A percentile compares a stretch with the other conserved stretches of the same genome.
These are phyloP conservation scores for Augochlorella aurata DNA, from an alignment of 2,888 invertebrate species.

Conservation along the genomic window DNA sequence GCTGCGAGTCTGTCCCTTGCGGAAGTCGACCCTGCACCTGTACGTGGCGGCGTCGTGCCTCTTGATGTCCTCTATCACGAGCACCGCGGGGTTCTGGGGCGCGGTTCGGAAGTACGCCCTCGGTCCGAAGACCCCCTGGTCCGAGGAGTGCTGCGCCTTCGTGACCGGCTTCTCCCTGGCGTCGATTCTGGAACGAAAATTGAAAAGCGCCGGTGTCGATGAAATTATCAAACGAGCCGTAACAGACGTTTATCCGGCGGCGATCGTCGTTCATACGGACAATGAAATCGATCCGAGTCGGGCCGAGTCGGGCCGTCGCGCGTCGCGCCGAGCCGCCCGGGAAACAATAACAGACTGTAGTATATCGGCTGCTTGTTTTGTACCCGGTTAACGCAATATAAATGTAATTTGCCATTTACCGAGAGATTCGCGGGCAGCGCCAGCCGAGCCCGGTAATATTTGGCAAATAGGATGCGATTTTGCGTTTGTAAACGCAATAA, in stretches of 20 bases:
- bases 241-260: conserved; percentile 5
- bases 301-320: too few species aligned
- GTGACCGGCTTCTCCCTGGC: conserved; percentile 91
- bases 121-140: conserved; percentile 92
- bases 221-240: background rate
- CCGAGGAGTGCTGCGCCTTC: conserved; percentile 92
- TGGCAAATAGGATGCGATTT: conserved; percentile 20
- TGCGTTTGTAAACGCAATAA: conserved; percentile 22
- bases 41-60: conserved; percentile 94
- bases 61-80: conserved; percentile 92
- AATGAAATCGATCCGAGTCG: conserved; percentile 4
- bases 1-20: conserved; percentile 94
- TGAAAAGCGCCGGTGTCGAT: conserved; percentile 2
- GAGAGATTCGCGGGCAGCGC: background rate
- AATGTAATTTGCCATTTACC: conserved; percentile 44
- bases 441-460: background rate
- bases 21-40: conserved; percentile 94
- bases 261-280: background rate
- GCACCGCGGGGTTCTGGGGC: conserved; percentile 90
- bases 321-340: background rate
- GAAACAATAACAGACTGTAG: conserved; percentile 22
- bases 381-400: conserved; percentile 35
- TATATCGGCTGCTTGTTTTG: conserved; percentile 20
- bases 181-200: conserved; percentile 88
- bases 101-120: conserved; percentile 91